These are phyloP conservation scores for Alviniconcha marisindica DNA, from an alignment of 1,140 invertebrate genomes.

Conservation along the genomic window DNA sequence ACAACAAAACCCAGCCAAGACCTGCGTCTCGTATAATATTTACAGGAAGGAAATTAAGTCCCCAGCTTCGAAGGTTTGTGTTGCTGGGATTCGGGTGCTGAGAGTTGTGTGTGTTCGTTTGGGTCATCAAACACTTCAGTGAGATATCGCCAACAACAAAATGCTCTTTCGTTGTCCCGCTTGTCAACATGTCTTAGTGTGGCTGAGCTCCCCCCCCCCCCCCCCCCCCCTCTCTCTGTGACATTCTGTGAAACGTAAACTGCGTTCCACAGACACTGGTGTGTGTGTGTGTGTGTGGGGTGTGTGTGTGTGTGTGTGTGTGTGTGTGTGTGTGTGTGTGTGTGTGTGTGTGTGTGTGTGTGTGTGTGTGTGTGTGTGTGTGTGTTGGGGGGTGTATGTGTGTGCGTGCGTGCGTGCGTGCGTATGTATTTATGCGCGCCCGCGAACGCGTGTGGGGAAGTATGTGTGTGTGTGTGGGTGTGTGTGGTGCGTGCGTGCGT, in stretches of 20 bases:
- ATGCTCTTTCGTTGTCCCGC: background rate
- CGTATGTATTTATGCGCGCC: background rate
- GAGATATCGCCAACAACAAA: background rate
- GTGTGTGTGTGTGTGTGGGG: background rate
- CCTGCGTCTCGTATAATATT: too few relatives aligned
- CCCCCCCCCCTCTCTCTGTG: too few relatives aligned
- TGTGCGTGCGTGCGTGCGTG: slow-evolving; percentile 2
- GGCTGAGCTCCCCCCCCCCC: too few relatives aligned
- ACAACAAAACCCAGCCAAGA: too few relatives aligned
- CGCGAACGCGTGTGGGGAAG: background rate
- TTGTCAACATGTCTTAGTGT: background rate
- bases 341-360: background rate
- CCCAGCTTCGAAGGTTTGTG: background rate
- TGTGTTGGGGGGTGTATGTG: background rate
- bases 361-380: slow-evolving; percentile 12
- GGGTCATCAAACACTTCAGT: background rate
- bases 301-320: slow-evolving; percentile 16
- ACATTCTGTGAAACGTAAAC: too few relatives aligned
- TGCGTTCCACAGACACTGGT: background rate
- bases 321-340: slow-evolving; percentile 16
- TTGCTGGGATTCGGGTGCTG: too few relatives aligned
- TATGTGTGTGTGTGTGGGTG: background rate
- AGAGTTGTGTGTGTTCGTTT: too few relatives aligned
- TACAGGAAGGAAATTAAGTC: too few relatives aligned
- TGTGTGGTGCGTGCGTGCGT: background rate